Evolutionary conservation across 2,797 vertebrate genomes (phyloP), one percentile per base, ranked within the genome.

Genomic region (Pangasius djambal): DNA sequence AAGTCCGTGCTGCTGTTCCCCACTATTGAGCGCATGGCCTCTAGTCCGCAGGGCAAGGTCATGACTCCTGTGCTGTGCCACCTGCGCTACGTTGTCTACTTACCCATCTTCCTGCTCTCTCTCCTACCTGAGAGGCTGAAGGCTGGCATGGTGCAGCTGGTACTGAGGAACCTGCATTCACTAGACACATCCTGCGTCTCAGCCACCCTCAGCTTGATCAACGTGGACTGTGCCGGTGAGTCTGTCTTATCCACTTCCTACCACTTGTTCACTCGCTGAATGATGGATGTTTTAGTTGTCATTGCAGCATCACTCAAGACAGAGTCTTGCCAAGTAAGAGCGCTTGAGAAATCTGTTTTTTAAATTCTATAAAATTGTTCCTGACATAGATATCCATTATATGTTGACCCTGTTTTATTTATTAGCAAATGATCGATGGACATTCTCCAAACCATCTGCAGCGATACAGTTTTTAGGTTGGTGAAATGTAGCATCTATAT

Each of bases 1-100:
- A 98, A 97, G 93, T 95, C 97, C 0, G 90, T 98, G 91, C 93
- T 99, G 96, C 96, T 99, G 55, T 99, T 99, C 90, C 98, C 98
- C 0, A 98, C 98, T 0, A 99, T 99, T 1, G 98, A 99, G 90
- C 97, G 97, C 34, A 97, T 99, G 95, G 96, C 97, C 3, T 94
- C 95, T 93, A 96, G 96, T 0, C 98, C 98, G 0, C 97, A 97
- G 22, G 98, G 98, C 25, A 97, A 95, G 93, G 90, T 97, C n/a
- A 95, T 97, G 95, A 98, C 98, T 4, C 98, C 98, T 0, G 12
- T 98, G 77, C 87, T 99, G 83, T 98, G 97, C 94, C 95, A 95
- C 65, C 90, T 99, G 50, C 97, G 98, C 0, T 99, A 98, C 1
- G 8, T 92, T 12, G 90, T 97, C 10, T 98, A 99, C 93, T 94